phyloP scores from a whole-genome alignment of 2,113 vertebrate genomes.

The Zosterops japonicus region DNA sequence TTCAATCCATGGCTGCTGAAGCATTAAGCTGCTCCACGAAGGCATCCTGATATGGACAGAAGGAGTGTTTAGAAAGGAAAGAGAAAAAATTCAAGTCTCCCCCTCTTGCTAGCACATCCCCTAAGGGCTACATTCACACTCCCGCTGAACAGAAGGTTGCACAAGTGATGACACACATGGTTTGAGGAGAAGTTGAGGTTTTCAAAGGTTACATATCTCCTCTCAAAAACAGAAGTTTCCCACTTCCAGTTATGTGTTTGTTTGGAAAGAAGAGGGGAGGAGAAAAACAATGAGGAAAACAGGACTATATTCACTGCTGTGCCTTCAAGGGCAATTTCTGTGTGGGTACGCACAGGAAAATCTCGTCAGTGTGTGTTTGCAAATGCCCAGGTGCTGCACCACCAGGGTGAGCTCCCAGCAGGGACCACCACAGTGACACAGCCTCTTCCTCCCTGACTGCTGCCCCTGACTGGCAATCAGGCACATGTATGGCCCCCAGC shows the following conservation, averaged over 20 bases:
- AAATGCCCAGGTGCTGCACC: background rate
- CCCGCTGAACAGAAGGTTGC: conserved; percentile 34
- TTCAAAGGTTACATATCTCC: conserved; percentile 13
- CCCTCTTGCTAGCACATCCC: background rate
- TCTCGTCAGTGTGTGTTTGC: accelerated
- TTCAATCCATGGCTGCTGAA: background rate
- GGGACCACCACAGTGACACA: accelerated
- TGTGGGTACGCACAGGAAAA: accelerated
- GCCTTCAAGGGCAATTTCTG: background rate
- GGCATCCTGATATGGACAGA: background rate
- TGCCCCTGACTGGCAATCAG: accelerated
- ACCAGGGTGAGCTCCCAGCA: background rate
- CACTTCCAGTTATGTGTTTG: background rate
- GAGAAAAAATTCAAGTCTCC: background rate
- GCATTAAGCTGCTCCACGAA: background rate
- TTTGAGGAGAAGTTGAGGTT: conserved; percentile 2
- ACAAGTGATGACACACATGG: background rate
- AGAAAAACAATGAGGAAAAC: background rate
- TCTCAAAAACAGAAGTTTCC: conserved; percentile 18
- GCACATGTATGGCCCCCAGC: accelerated
- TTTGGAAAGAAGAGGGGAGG: background rate
- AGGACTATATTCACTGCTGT: accelerated
- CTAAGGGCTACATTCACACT: conserved; percentile 35
- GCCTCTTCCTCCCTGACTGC: background rate
- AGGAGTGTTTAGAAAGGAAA: conserved; percentile 1